phyloP scores from a whole-genome alignment of 2,113 vertebrate genomes.

The Tichodroma muraria region DNA sequence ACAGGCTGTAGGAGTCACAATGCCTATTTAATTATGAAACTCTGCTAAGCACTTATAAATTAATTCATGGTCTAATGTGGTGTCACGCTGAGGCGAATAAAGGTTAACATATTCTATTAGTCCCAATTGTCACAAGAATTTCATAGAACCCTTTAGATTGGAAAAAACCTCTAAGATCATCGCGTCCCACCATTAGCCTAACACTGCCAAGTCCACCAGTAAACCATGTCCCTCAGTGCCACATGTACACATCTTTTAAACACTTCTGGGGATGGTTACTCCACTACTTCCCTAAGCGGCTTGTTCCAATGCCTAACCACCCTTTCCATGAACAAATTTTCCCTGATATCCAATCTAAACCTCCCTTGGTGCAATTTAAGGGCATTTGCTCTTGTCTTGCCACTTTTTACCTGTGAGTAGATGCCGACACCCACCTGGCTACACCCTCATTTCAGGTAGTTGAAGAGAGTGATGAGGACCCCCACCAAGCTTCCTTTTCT shows the following conservation, averaged over 20 bases:
- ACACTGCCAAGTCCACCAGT: background rate
- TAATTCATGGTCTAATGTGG: conserved; percentile 68
- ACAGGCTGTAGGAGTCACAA: conserved; percentile 58
- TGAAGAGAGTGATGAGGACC: background rate
- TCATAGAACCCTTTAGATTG: background rate
- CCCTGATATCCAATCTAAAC: background rate
- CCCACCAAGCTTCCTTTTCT: background rate
- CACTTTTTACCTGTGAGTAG: background rate
- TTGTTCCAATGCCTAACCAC: background rate
- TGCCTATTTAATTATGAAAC: conserved; percentile 65
- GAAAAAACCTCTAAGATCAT: background rate
- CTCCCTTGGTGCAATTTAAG: background rate
- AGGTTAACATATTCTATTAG: conserved; percentile 80
- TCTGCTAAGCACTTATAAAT: conserved; percentile 61
- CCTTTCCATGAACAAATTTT: background rate
- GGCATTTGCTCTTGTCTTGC: background rate
- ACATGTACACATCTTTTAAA: background rate
- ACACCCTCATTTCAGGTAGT: background rate
- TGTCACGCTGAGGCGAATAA: conserved; percentile 67
- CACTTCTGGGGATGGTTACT: background rate
- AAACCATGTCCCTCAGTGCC: background rate
- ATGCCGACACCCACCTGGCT: fast-evolving
- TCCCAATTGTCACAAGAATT: conserved; percentile 74
- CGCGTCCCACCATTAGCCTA: background rate
- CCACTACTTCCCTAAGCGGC: background rate